A percentile compares a stretch with the other conserved stretches of the same genome.
phyloP scores from a whole-genome alignment of 2,113 vertebrate species.

The Capreolus pygargus region DNA sequence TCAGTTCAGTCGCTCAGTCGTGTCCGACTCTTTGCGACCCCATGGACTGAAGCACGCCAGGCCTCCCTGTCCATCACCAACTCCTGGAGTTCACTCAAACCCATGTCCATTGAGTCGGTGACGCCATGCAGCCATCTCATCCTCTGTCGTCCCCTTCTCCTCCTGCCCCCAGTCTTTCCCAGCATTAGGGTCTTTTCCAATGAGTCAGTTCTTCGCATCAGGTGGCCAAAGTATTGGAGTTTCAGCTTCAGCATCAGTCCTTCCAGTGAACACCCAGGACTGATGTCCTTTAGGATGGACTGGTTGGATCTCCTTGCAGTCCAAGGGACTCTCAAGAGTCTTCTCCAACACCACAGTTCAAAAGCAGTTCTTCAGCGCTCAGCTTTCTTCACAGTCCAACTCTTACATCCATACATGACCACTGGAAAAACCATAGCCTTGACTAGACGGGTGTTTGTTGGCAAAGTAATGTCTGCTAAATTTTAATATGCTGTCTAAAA shows the following conservation, averaged over 20 bases:
- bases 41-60: not conserved
- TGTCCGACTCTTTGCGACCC: not conserved
- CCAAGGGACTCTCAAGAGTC: not conserved
- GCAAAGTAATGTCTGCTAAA: not conserved
- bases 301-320: not conserved
- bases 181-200: not conserved
- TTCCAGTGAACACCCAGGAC: not conserved
- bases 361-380: not conserved
- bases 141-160: fast-evolving
- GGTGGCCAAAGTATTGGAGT: not conserved
- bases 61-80: not conserved
- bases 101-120: not conserved
- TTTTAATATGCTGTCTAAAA: not conserved
- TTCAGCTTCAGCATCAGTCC: not conserved
- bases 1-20: fast-evolving
- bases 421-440: not conserved
- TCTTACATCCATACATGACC: not conserved
- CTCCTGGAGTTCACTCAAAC: fast-evolving
- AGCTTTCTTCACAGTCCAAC: not conserved
- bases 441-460: not conserved
- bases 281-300: not conserved
- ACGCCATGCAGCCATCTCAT: not conserved
- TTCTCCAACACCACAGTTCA: not conserved
- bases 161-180: not conserved
- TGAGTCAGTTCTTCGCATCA: not conserved